Evolutionary conservation across 2,888 invertebrate genomes (phyloP).

Genomic region (Allophyes oxyacanthae): DNA sequence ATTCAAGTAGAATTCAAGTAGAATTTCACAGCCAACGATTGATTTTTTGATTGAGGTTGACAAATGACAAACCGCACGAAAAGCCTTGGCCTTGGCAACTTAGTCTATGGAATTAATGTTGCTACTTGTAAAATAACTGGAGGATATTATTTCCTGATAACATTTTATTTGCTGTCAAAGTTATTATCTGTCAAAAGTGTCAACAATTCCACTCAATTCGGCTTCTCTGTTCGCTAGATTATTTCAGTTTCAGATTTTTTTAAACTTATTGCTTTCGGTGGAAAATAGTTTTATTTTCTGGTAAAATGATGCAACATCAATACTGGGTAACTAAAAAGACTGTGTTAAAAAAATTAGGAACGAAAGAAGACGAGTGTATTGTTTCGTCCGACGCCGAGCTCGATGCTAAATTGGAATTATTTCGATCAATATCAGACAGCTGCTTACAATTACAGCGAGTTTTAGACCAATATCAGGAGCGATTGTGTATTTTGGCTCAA

Average conservation of each 20-base stretch:
- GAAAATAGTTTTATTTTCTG: constrained; percentile 24
- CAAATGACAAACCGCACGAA: no score
- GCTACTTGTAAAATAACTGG: no score
- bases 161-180: constrained; percentile 16
- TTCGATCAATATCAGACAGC: constrained; percentile 97
- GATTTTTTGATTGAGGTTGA: no score
- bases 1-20: no score
- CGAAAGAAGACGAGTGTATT: constrained; percentile 99
- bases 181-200: constrained; percentile 38
- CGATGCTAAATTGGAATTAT: constrained; percentile 98
- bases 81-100: no score
- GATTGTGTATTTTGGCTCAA: constrained; percentile 97
- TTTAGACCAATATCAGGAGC: constrained; percentile 97
- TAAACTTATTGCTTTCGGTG: constrained; percentile 16
- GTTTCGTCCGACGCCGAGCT: constrained; percentile 98
- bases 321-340: constrained; percentile 99
- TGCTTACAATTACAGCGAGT: constrained; percentile 96
- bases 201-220: constrained; percentile 34
- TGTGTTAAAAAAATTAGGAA: constrained; percentile 96
- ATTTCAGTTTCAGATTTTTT: constrained; percentile 27
- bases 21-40: no score
- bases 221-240: background rate
- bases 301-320: constrained; percentile 95
- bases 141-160: no score
- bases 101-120: no score